Base-by-base conservation (phyloP, 2,113 vertebrate genomes). In the Oceanites oceanicus region DNA sequence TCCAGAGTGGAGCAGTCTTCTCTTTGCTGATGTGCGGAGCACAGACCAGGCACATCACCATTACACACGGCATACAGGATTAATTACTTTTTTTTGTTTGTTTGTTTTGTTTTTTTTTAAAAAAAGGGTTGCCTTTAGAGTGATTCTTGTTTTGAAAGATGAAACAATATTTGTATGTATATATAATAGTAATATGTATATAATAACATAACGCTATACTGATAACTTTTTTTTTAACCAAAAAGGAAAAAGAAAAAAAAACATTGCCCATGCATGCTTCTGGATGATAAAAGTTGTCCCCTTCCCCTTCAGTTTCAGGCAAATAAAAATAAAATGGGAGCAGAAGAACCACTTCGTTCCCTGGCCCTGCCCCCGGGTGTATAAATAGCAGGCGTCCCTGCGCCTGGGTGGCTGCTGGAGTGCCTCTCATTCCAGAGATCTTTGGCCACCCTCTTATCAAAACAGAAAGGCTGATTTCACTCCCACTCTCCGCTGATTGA, bases 381-480 rank as follows among this genome's bases (percentile, higher is more conserved):
- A 97, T 98, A 98, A 98, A 98, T 98, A 98, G 97, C 85, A 58
- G 80, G 63, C 65, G 3, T 80, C 94, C 77, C 74, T 94, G 86
- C 8, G 20, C 94, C 85, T 23, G 42, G 90, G 90, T 95, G 53
- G 89, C 94, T 95, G 92, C 94, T 95, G 91, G 92, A 98, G 95
- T 97, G 93, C 94, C 52, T 30, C 67, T 97, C 96, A 97, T 97
- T 96, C 96, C 97, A 84, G 93, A 92, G 81, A 97, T 92, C 91
- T 95, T 94, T 97, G 95, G 94, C 82, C 73, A 89, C 92, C 85
- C 80, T 97, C 96, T 97, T 97, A 97, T 97, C 97, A 91, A 98
- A 98, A 97, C 98, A 98, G 97, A 97, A 97, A 96, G 86, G 92
- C 85, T 98, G 98, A 98, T 96, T 97, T 98, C 96, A 97, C 76